Percentiles rank a stretch among this genome's conserved stretches.
These are phyloP conservation scores for Drosophila orosa DNA, from an alignment of 1,140 invertebrate species.

Conservation along the genomic window DNA sequence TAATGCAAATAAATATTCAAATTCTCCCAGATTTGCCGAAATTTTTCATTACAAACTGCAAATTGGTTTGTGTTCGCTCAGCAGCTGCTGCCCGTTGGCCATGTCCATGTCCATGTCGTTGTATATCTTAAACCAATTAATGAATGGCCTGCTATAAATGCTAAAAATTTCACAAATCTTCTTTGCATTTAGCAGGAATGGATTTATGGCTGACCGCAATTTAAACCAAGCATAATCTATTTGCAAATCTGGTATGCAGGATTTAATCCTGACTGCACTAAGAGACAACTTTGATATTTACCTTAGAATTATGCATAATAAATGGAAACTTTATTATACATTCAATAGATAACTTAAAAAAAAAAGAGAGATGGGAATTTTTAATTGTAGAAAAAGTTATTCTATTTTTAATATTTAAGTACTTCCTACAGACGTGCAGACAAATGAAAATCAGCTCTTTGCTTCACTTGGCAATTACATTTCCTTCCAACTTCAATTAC, in stretches of 20 bases:
- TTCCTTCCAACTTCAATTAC: conserved; percentile 5
- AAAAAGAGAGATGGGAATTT: too few relatives aligned
- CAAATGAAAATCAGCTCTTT: not conserved
- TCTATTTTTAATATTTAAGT: too few relatives aligned
- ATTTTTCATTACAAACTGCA: conserved; percentile 78
- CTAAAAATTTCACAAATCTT: conserved; percentile 40
- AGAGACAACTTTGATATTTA: not conserved
- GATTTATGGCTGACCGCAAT: conserved; percentile 31
- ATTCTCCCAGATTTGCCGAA: conserved; percentile 58
- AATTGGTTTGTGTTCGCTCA: conserved; percentile 64
- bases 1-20: conserved; percentile 66
- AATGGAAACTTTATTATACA: too few relatives aligned
- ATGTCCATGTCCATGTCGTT: conserved; percentile 31
- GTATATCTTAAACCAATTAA: conserved; percentile 47
- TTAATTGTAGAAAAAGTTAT: too few relatives aligned
- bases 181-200: conserved; percentile 7
- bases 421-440: not conserved
- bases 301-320: not conserved
- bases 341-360: not conserved
- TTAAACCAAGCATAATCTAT: not conserved
- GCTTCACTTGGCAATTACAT: conserved; percentile 19
- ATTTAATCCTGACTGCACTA: not conserved
- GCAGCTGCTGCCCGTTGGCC: conserved; percentile 53
- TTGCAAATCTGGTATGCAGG: conserved; percentile 13
- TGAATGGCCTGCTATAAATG: conserved; percentile 38